Conservation (phyloP, 2,888 invertebrate genomes). For the Laothoe populi region DNA sequence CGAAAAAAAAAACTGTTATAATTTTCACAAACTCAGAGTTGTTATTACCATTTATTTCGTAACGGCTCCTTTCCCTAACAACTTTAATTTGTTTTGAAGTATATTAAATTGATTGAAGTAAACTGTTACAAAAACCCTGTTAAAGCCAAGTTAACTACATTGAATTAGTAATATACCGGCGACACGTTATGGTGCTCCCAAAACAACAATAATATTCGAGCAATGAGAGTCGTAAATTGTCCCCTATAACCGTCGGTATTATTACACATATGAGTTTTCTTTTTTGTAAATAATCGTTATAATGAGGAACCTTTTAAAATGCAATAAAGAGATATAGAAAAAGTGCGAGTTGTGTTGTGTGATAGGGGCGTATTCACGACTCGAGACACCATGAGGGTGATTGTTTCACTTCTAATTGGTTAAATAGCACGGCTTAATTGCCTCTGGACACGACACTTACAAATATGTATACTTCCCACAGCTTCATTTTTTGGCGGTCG, state of each 20-base stretch:
- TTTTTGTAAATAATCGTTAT: conserved; percentile 70
- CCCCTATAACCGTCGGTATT: conserved; percentile 72
- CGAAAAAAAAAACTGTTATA: too few species aligned
- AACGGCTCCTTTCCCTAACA: conserved; percentile 44
- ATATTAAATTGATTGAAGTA: conserved; percentile 60
- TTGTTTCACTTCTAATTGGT: conserved; percentile 82
- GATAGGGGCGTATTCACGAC: conserved; percentile 83
- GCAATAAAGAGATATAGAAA: conserved; percentile 77
- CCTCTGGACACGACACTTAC: conserved; percentile 67
- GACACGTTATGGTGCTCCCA: conserved; percentile 68
- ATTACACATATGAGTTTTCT: conserved; percentile 61
- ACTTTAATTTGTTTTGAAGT: conserved; percentile 61
- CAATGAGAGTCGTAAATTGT: conserved; percentile 72
- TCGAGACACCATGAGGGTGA: conserved; percentile 72
- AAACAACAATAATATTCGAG: conserved; percentile 70
- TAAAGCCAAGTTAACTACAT: conserved; percentile 52
- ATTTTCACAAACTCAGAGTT: too few species aligned
- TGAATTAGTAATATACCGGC: conserved; percentile 70
- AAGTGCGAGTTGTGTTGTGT: conserved; percentile 62
- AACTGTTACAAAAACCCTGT: conserved; percentile 56
- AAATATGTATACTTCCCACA: conserved; percentile 26
- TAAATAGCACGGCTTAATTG: conserved; percentile 80
- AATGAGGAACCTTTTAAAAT: conserved; percentile 80
- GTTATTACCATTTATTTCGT: conserved; percentile 1
- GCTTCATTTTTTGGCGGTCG: conserved; percentile 35